Evolutionary conservation across 2,113 vertebrate species (phyloP).

Genomic region (Chloropsis hardwickii): DNA sequence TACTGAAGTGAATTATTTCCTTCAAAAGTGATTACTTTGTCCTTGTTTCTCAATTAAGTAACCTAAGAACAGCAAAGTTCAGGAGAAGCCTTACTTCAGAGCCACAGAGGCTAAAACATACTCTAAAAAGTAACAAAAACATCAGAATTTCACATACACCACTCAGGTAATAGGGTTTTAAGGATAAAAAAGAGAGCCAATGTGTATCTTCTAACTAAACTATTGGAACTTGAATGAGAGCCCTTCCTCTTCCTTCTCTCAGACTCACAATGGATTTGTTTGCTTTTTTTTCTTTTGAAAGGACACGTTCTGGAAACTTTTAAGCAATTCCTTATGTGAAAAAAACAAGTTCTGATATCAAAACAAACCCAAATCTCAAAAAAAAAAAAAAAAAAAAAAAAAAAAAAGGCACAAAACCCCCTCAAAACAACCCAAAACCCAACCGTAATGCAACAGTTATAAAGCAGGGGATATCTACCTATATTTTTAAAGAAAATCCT

Average conservation of each 20-base stretch:
- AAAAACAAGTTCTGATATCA: neutral
- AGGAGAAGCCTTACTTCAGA: neutral
- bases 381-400: neutral
- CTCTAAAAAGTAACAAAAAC: neutral
- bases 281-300: neutral
- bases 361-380: neutral
- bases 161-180: neutral
- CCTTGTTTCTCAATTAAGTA: neutral
- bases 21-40: neutral
- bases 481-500: neutral
- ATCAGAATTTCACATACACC: neutral
- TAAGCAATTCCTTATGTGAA: neutral
- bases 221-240: neutral
- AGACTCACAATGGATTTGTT: neutral
- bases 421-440: neutral
- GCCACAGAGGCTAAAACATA: neutral
- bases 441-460: neutral
- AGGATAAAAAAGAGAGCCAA: neutral
- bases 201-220: neutral
- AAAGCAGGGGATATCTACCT: neutral
- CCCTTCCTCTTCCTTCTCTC: neutral
- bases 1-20: neutral
- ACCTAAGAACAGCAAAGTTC: neutral
- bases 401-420: accelerated
- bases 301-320: neutral